Evolutionary conservation across 2,113 vertebrate species (phyloP).

Genomic region (Oxyruncus cristatus): DNA sequence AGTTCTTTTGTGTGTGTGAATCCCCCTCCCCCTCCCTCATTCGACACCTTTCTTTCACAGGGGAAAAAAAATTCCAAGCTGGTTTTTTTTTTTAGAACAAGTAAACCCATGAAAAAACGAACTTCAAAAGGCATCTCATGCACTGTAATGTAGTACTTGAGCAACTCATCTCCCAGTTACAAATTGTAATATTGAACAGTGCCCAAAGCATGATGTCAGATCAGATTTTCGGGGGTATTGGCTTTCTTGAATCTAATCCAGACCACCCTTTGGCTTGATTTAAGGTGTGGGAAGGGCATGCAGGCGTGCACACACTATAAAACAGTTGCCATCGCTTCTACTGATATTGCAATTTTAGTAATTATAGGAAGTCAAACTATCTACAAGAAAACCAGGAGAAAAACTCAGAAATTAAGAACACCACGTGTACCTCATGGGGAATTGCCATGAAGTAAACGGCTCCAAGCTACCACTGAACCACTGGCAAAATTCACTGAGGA

Average conservation of each 20-base stretch:
- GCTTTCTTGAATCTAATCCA: neutral
- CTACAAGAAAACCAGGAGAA: neutral
- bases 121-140: neutral
- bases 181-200: neutral
- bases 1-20: too few relatives aligned
- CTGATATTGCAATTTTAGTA: neutral
- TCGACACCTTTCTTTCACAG: too few relatives aligned
- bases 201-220: neutral
- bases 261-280: neutral
- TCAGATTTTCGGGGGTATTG: neutral
- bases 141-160: neutral
- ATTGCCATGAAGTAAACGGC: neutral
- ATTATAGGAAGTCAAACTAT: neutral
- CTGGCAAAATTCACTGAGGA: neutral
- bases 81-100: too few relatives aligned
- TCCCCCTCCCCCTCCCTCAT: too few relatives aligned
- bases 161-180: neutral
- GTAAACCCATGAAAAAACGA: neutral
- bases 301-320: neutral
- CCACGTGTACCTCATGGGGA: fast-evolving
- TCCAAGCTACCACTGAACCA: neutral
- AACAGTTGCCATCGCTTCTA: neutral
- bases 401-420: neutral
- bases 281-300: neutral
- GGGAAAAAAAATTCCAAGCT: too few relatives aligned